Percentiles rank a stretch among this genome's conserved stretches.
phyloP scores from a whole-genome alignment of 2,888 invertebrate species.

The Alviniconcha strummeri region DNA sequence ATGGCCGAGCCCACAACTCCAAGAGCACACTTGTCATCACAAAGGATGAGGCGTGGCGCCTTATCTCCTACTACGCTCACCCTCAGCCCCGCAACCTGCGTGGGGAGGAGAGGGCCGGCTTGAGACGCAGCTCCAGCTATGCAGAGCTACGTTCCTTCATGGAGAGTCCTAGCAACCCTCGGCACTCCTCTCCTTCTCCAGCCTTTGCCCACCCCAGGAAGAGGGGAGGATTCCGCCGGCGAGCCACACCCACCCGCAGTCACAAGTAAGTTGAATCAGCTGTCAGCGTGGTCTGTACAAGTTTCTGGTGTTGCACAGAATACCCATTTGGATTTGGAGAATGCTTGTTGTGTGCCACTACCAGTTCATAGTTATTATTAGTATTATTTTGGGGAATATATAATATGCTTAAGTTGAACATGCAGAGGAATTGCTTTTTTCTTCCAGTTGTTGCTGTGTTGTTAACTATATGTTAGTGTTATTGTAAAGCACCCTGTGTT shows the following conservation, averaged over 20 bases:
- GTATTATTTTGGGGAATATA: too few species aligned
- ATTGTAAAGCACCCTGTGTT: too few species aligned
- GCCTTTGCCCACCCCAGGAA: slow-evolving; percentile 22
- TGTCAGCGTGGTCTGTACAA: too few species aligned
- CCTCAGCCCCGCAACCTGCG: slow-evolving; percentile 58
- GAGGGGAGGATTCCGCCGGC: slow-evolving; percentile 25
- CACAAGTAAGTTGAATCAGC: slow-evolving; percentile 27
- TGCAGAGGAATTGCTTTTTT: too few species aligned
- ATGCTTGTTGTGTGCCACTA: too few species aligned
- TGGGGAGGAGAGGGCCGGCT: slow-evolving; percentile 26
- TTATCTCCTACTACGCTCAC: slow-evolving; percentile 72
- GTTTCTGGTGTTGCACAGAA: too few species aligned
- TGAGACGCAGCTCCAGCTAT: slow-evolving; percentile 24
- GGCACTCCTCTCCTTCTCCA: slow-evolving; percentile 9
- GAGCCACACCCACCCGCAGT: slow-evolving; percentile 21
- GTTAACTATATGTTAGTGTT: too few species aligned
- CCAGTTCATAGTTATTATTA: too few species aligned
- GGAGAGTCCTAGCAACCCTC: neutral
- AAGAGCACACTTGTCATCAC: slow-evolving; percentile 70
- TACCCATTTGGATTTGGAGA: too few species aligned
- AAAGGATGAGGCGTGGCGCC: slow-evolving; percentile 66
- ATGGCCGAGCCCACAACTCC: slow-evolving; percentile 72
- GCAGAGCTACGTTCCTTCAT: slow-evolving; percentile 28
- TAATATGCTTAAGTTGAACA: too few species aligned
- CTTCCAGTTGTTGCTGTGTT: too few species aligned